These are phyloP conservation scores for Ophion ventricosus DNA, from an alignment of 2,888 invertebrate species.

Conservation along the genomic window DNA sequence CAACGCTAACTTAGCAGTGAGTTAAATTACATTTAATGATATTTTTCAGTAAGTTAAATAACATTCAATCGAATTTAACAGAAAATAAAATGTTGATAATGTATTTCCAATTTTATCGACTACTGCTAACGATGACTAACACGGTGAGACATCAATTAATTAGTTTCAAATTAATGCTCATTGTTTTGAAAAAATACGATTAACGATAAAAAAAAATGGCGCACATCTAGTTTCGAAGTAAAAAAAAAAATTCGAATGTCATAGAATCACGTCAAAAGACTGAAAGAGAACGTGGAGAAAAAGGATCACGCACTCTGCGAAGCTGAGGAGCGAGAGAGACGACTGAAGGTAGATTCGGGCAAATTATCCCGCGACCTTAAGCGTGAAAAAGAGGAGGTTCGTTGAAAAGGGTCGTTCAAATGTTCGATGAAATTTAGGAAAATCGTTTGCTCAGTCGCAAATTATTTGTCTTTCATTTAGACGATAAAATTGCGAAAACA, in stretches of 20 bases:
- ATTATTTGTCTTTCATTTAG: constrained; percentile 54
- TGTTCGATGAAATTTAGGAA: neutral
- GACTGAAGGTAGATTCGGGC: constrained; percentile 70
- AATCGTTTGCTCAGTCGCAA: neutral
- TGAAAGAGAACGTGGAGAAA: constrained; percentile 72
- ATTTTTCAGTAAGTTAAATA: no score
- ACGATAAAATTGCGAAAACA: constrained; percentile 72
- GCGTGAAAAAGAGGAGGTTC: constrained; percentile 73
- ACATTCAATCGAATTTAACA: no score
- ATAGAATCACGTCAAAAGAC: constrained; percentile 72
- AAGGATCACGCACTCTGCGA: constrained; percentile 67
- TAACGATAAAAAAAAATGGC: no score
- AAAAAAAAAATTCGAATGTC: constrained; percentile 32
- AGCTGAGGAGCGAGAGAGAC: constrained; percentile 71
- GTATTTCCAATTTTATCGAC: neutral
- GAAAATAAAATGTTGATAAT: neutral
- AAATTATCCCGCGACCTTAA: constrained; percentile 70
- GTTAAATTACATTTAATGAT: constrained; percentile 22
- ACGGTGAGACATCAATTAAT: constrained; percentile 32
- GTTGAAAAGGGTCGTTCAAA: neutral
- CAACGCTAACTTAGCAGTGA: constrained; percentile 72
- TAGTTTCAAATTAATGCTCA: neutral
- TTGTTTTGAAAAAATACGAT: neutral
- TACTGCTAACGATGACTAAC: constrained; percentile 33
- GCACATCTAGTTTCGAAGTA: neutral